Conservation (phyloP, 2,113 vertebrate genomes). For the Sinocyclocheilus anophthalmus region DNA sequence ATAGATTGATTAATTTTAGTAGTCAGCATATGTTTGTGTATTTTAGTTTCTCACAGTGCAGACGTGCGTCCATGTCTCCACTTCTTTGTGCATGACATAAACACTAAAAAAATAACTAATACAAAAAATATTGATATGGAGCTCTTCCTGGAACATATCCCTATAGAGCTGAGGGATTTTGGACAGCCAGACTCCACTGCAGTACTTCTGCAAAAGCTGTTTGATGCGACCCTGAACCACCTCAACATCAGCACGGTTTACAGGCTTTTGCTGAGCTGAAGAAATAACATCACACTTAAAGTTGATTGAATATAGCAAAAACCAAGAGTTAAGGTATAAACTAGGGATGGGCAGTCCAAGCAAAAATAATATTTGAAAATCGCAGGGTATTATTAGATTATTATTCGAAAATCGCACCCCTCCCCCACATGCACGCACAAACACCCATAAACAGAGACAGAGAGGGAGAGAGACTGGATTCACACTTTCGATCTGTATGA, state of each 20-base stretch:
- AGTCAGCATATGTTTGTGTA: neutral
- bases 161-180: constrained; percentile 80
- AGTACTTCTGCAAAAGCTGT: constrained; percentile 76
- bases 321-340: too few species aligned
- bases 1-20: too few species aligned
- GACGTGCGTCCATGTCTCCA: constrained; percentile 81
- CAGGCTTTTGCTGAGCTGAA: constrained; percentile 11
- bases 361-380: too few species aligned
- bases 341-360: too few species aligned
- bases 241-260: neutral
- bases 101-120: too few species aligned
- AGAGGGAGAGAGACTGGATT: too few species aligned
- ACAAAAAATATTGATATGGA: too few species aligned
- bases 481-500: too few species aligned
- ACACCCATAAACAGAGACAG: too few species aligned
- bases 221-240: constrained; percentile 72
- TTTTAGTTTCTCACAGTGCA: constrained; percentile 74
- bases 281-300: neutral
- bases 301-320: neutral
- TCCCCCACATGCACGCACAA: too few species aligned
- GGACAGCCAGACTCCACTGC: constrained; percentile 83
- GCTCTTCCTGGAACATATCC: constrained; percentile 76
- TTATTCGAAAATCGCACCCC: too few species aligned
- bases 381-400: too few species aligned
- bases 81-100: constrained; percentile 70